A percentile compares a stretch with the other conserved stretches of the same genome.
These are phyloP conservation scores for Thera obeliscata DNA, from an alignment of 2,888 invertebrate genomes.

Conservation along the genomic window DNA sequence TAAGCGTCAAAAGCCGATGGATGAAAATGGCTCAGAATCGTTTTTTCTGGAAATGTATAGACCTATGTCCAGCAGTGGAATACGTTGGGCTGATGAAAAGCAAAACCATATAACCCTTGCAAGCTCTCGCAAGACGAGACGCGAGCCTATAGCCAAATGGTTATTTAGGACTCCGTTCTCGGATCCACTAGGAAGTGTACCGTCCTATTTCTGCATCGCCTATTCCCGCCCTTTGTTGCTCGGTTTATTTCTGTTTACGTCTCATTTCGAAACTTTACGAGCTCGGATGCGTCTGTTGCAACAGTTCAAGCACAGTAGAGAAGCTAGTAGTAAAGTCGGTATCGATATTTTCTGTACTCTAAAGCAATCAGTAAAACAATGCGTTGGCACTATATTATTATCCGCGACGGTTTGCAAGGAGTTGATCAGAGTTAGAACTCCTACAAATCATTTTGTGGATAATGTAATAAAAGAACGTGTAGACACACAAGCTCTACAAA, in stretches of 20 bases:
- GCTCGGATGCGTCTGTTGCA: constrained; percentile 72
- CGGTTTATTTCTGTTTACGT: constrained; percentile 79
- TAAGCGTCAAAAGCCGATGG: not conserved
- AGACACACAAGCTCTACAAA: too few relatives aligned
- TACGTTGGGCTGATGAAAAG: too few relatives aligned
- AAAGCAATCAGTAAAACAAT: too few relatives aligned
- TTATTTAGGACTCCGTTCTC: constrained; percentile 65
- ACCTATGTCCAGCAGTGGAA: too few relatives aligned
- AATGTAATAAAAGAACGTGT: too few relatives aligned
- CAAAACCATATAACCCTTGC: constrained; percentile 30
- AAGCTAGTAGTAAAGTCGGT: constrained; percentile 7
- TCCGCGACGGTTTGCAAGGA: too few relatives aligned
- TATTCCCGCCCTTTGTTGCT: constrained; percentile 73
- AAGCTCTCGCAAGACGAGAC: constrained; percentile 28
- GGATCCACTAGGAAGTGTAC: constrained; percentile 71
- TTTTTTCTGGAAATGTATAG: too few relatives aligned
- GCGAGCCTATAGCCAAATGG: constrained; percentile 31
- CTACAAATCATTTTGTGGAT: too few relatives aligned
- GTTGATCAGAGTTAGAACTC: too few relatives aligned
- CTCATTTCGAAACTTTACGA: constrained; percentile 81
- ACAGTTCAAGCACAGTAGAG: constrained; percentile 44
- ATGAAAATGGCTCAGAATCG: too few relatives aligned
- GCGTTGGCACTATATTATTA: too few relatives aligned
- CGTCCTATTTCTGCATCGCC: constrained; percentile 68
- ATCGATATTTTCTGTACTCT: not conserved